Evolutionary conservation across 1,140 invertebrate species (phyloP), one percentile per base, ranked within the genome.

Genomic region (Samia ricini): DNA sequence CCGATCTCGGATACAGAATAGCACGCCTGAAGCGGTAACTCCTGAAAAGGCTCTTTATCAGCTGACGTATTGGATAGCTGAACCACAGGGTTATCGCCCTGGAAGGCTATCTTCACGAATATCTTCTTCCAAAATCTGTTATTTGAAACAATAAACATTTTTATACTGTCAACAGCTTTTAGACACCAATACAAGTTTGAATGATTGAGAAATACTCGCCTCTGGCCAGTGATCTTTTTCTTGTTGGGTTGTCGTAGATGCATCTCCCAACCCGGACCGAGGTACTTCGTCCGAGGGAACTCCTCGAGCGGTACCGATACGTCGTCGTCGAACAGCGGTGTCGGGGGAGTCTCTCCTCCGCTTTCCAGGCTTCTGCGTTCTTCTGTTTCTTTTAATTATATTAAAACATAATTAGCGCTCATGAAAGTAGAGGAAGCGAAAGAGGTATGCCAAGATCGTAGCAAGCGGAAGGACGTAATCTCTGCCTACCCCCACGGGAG

Each of bases 121-220:
- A 99, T 96, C 82, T 99, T 98, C 90, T 99, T 99, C 99, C 99
- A 99, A 86, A 97, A 99, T 64, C 98, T 93, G 23, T 20, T n/a
- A 33, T 26, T 52, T 22, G 0, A 22, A 22, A 20, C 0, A 8
- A 51, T 21, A 52, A 42, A 42, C 12, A 42, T 42, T 42, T 1
- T 12, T 42, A 42, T 4, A 42, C 1, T 15, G 12, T 15, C 33
- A 42, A 42, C 33, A 42, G 26, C 10, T 29, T 29, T 29, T 29
- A 29, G 26, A 8, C 1, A 5, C 1, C 10, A 29, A 29, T 29
- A 29, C 10, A 5, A 10, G 26, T 42, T 15, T 15, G 3, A 42
- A 15, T 0, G 33, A 42, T 42, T 4, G n/a, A 42, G 33, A 1
- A 19, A 59, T 24, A 48, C 50, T 60, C 73, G 93, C 93, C 94